Evolutionary conservation across 2,113 vertebrate species (phyloP), one percentile per base, ranked within the genome.

Genomic region (Gnathonemus longibarbis): DNA sequence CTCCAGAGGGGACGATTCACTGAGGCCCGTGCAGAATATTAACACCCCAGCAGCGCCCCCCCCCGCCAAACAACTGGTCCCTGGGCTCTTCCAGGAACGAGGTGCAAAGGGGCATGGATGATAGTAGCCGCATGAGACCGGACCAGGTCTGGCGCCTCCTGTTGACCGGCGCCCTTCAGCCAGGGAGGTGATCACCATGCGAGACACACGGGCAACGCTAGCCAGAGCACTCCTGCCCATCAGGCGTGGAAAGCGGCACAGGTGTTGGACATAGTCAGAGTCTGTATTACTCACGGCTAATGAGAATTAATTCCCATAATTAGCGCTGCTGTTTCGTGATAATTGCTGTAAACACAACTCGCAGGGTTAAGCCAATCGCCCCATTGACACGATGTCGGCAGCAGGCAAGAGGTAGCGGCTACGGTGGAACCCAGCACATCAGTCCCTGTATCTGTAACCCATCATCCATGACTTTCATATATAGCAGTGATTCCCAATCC

Each of bases 311-410:
- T 91, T 91, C 90, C 92, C 87, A 91, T 94, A 94, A 95, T 93
- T 94, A 88, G 91, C 87, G 70, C 88, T 91, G 91, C 89, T 90
- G 91, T 92, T 90, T 90, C 89, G 39, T 89, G 89, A 91, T 93
- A 94, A 94, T 92, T 93, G 93, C 86, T 84, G 89, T 88, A 87
- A 90, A 94, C 93, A 92, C 90, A 92, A 88, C 94, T 93, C 92
- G 89, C 90, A 84, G 88, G 91, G 87, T 93, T 91, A 91, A 92
- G 90, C 88, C 45, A 27, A 0, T 70, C 70, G 50, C 17, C 39
- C 89, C 66, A 52, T 9, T 86, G 90, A 90, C 92, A 70, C 74
- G 90, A 91, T 89, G 91, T 27, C 83, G 6, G 50, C 88, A 70
- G 86, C 77, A 45, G 84, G 10, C 74, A 53, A 53, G 90, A 56